Percentiles rank a stretch among this genome's conserved stretches.
Conservation (phyloP, 2,113 vertebrate species). For the Ginglymostoma cirratum region DNA sequence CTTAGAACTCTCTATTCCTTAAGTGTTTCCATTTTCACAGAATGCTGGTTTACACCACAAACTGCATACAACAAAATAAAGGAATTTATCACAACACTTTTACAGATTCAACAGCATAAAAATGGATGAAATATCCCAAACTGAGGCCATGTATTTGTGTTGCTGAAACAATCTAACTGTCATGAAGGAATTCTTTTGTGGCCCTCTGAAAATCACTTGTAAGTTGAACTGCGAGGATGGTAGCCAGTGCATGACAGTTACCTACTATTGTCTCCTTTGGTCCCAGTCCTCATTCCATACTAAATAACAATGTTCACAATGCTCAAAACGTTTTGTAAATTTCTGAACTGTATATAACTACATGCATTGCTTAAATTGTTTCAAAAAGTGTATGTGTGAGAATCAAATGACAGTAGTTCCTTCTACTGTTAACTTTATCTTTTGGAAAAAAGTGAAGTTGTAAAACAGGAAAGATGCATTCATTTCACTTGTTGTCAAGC, state of each 20-base stretch:
- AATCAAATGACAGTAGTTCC: background rate
- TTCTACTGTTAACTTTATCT: conserved; percentile 1
- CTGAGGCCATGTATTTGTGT: background rate
- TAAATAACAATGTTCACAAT: background rate
- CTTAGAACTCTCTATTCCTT: too few relatives aligned
- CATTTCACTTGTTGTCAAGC: background rate
- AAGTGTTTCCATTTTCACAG: too few relatives aligned
- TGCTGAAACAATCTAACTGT: background rate
- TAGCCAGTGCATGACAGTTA: background rate
- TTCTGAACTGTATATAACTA: conserved; percentile 10
- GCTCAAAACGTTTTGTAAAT: background rate
- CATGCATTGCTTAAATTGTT: background rate
- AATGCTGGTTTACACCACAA: too few relatives aligned
- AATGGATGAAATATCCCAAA: background rate
- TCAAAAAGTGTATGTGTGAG: background rate
- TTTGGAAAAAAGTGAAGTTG: background rate
- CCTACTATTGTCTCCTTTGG: background rate
- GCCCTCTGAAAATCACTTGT: conserved; percentile 9
- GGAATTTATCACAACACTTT: background rate
- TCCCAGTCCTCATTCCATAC: background rate
- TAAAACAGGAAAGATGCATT: background rate
- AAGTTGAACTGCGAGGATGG: background rate
- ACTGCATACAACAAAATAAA: too few relatives aligned
- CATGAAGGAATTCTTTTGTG: conserved; percentile 16
- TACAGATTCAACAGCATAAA: background rate